phyloP scores from a whole-genome alignment of 1,140 invertebrate species.

The Brachionus asplanchnoidis region DNA sequence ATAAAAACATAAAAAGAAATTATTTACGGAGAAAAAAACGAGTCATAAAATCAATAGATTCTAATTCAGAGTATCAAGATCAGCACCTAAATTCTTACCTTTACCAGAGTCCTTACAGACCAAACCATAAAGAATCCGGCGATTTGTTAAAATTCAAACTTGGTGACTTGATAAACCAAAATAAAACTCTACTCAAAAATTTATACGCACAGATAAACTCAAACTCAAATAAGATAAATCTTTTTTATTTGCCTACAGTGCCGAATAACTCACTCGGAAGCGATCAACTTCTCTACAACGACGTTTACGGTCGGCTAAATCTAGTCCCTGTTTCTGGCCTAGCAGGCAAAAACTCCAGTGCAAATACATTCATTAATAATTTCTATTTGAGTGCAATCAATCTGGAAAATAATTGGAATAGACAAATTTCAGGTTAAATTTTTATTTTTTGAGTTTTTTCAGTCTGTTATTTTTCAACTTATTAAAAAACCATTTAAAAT shows the following conservation, averaged over 20 bases:
- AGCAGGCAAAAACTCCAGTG: not conserved
- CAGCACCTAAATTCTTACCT: not conserved
- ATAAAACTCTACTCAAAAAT: not conserved
- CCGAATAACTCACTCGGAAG: not conserved
- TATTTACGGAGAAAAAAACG: not conserved
- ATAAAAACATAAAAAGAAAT: not conserved
- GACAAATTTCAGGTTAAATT: not conserved
- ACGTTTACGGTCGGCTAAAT: not conserved
- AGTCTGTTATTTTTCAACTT: not conserved
- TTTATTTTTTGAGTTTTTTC: not conserved
- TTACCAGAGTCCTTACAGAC: not conserved
- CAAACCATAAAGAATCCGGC: not conserved
- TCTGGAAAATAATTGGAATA: not conserved
- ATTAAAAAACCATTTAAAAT: too few relatives aligned
- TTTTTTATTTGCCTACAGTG: not conserved
- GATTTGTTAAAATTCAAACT: not conserved
- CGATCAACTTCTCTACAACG: not conserved
- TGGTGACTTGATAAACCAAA: not conserved
- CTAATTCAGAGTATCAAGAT: not conserved
- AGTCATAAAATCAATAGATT: not conserved
- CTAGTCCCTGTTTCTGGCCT: not conserved
- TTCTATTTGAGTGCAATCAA: slow-evolving; percentile 8
- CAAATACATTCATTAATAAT: not conserved
- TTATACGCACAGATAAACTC: slow-evolving; percentile 20
- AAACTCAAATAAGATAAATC: slow-evolving; percentile 9